These are phyloP conservation scores for Trachelus tabidus DNA, from an alignment of 2,888 invertebrate genomes.

Conservation along the genomic window DNA sequence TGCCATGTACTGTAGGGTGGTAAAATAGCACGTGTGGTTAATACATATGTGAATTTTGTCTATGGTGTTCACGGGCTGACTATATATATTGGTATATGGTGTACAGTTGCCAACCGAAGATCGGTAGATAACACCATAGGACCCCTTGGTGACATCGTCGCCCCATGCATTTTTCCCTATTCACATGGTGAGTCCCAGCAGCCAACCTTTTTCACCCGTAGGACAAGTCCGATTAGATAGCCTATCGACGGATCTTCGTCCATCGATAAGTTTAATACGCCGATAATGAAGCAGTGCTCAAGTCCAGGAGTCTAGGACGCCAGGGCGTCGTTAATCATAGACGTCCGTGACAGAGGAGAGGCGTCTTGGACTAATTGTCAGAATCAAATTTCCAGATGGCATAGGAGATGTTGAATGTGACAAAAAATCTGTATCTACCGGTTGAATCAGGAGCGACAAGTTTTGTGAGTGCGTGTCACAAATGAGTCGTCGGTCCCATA, in stretches of 20 bases:
- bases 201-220: background rate
- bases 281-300: slow-evolving; percentile 39
- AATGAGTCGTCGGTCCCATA: background rate
- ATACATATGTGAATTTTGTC: background rate
- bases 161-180: background rate
- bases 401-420: background rate
- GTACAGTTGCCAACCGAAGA: background rate
- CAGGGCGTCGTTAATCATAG: background rate
- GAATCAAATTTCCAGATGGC: background rate
- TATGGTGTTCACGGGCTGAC: background rate
- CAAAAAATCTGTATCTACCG: background rate
- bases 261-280: slow-evolving; percentile 37
- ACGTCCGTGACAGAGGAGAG: background rate
- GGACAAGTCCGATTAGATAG: slow-evolving; percentile 18
- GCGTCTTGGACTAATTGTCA: background rate
- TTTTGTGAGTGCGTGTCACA: background rate
- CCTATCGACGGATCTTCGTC: slow-evolving; percentile 24
- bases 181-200: background rate
- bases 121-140: background rate
- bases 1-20: background rate
- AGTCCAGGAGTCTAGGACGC: background rate
- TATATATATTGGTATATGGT: background rate
- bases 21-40: background rate
- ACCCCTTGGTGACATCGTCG: background rate
- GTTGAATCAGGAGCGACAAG: background rate